These are phyloP conservation scores for Atta cephalotes DNA, from an alignment of 1,140 invertebrate genomes.

Conservation along the genomic window DNA sequence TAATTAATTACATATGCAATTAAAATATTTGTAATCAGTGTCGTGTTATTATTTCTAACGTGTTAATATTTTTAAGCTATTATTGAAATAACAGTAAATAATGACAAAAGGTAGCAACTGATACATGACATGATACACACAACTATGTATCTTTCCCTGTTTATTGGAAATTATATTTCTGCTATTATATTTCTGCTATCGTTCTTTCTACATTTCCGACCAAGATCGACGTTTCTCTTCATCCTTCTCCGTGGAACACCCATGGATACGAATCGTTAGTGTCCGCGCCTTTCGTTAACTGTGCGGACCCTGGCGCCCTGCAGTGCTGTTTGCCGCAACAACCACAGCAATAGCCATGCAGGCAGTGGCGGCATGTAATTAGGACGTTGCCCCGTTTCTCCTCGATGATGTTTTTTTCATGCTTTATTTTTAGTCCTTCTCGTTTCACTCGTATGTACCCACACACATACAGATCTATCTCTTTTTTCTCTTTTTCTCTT, in stretches of 20 bases:
- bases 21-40: background rate
- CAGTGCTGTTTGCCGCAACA: conserved; percentile 26
- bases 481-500: background rate
- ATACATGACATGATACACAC: background rate
- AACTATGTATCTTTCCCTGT: background rate
- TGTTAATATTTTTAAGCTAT: background rate
- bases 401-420: conserved; percentile 29
- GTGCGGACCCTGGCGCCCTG: background rate
- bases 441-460: background rate
- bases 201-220: background rate
- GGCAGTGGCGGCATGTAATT: conserved; percentile 56
- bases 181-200: background rate
- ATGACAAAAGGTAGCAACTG: background rate
- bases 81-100: background rate
- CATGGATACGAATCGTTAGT: conserved; percentile 40
- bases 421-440: conserved; percentile 27
- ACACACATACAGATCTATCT: background rate
- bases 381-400: conserved; percentile 41
- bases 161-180: background rate
- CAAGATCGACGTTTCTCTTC: conserved; percentile 24
- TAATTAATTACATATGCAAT: background rate
- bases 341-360: conserved; percentile 27
- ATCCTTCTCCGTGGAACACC: background rate
- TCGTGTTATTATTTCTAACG: background rate
- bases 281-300: conserved; percentile 41